Base-by-base conservation (phyloP, 1,140 invertebrate genomes). In the Galleria mellonella region DNA sequence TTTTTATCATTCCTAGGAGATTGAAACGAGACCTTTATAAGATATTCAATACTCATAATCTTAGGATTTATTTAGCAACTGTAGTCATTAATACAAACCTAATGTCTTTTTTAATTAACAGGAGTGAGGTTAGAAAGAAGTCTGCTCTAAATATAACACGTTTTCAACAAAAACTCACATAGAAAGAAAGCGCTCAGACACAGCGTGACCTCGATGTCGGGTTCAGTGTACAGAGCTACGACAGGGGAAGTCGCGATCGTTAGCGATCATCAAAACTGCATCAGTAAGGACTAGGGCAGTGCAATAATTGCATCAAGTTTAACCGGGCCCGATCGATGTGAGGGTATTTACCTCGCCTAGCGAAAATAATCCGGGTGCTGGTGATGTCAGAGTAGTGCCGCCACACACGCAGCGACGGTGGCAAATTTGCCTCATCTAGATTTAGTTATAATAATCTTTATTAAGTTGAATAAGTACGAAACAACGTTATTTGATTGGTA, bases 251-350 rank as follows among this genome's bases (percentile, higher is more conserved):
- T 23, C 35, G 35, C 35, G 35, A 37, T 37, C 35, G 35, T 37
- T 37, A 37, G 13, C 30, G 9, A 50, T 37, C 43, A 47, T 54
- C 54, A 54, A 58, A 65, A 68, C 62, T 75, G 68, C 67, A 77
- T 65, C 62, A 64, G 47, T 60, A 49, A 72, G 64, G 71, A 79
- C 69, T 81, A 76, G 75, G 73, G 52, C 77, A 81, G 73, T 84
- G 78, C 78, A 83, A 83, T 83, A 77, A 84, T 84, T 84, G 81
- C 81, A 84, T 81, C 63, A 67, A 81, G 76, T 82, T 84, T 73
- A 79, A 82, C 77, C 68, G 81, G 74, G 72, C 62, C 55, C 77
- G 77, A 82, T 81, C 78, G 77, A 84, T 84, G 71, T 72, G 75
- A 78, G 78, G 82, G 82, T 82, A 83, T 83, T 83, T 84, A 84